Percentiles rank a stretch among this genome's conserved stretches.
Conservation (phyloP, 2,797 vertebrate species). For the Neomorphus geoffroyi region DNA sequence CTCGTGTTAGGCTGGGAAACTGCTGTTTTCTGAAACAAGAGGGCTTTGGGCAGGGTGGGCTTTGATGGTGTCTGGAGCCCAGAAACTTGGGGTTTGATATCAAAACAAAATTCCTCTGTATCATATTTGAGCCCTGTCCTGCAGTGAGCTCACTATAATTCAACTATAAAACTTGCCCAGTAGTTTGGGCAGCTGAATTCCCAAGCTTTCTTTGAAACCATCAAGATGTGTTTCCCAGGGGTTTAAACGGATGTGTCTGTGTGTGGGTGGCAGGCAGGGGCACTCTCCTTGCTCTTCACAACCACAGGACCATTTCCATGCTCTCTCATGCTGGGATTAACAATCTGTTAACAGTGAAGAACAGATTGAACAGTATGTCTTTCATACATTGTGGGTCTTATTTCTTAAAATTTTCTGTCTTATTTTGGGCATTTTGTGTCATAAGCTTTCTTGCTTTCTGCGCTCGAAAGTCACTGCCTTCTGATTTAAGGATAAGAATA, state of each 20-base stretch:
- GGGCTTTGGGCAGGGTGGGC: background rate
- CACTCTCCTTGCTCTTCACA: background rate
- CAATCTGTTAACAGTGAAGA: background rate
- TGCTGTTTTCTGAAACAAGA: background rate
- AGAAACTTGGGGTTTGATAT: background rate
- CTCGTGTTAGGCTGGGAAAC: background rate
- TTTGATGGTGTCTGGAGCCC: background rate
- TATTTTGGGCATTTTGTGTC: background rate
- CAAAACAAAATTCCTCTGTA: background rate
- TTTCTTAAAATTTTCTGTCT: background rate
- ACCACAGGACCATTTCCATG: rapidly evolving
- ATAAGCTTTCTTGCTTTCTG: background rate
- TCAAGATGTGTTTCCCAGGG: background rate
- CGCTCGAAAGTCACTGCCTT: background rate
- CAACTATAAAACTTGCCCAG: background rate
- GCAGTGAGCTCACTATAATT: background rate
- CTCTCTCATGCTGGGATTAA: background rate
- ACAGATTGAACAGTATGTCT: background rate
- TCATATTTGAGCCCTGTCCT: background rate
- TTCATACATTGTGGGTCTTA: background rate
- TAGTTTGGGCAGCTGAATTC: background rate
- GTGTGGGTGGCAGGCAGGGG: rapidly evolving
- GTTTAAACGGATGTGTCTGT: background rate
- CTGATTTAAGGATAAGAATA: constrained; percentile 11
- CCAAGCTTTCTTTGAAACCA: background rate